Base-by-base conservation (phyloP, 2,113 vertebrate species). In the Entelurus aequoreus region DNA sequence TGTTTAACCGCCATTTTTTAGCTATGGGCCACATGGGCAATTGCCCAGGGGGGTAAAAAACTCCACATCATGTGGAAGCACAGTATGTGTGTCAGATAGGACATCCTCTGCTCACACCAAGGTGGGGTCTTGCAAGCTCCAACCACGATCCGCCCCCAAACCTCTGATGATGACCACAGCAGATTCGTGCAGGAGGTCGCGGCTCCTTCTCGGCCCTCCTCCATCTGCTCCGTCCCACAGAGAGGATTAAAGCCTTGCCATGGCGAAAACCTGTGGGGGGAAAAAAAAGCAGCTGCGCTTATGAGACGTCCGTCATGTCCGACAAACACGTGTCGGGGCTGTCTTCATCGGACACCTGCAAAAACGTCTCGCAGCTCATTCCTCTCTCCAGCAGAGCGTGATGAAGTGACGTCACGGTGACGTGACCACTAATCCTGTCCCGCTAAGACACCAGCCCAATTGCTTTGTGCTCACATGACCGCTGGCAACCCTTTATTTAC, bases 351-450 rank as follows among this genome's bases (percentile, higher is more conserved):
- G 40, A 42, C 40, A 42, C 40, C 40, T 42, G 40, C 40, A 8
- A 42, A 42, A 42, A 42, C 40, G 38, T 40, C 38, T 10, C 10
- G 8, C 10, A 9, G 8, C 10, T 42, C 40, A 9, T 42, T 8
- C 40, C 40, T 3, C 40, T 42, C 40, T 4, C 40, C 1, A 9
- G 40, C 48, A 16, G 63, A n/a, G 48, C 44, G 50, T 37, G 16
- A 54, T 57, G 28, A 46, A 47, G 52, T 54, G 14, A 54, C 28
- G 12, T 35, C 13, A 14, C 6, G 13, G 7, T 54, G 52, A 8
- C 52, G 38, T 37, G 7, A 35, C 61, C 54, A 59, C 57, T 81
- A 78, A 82, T 82, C 79, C 48, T 52, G 37, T 76, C 54, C 46
- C 55, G 50, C 46, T 74, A 68, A 77, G 68, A 64, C 61, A 62